Conservation (phyloP, 2,888 invertebrate species). For the Zygaena filipendulae region DNA sequence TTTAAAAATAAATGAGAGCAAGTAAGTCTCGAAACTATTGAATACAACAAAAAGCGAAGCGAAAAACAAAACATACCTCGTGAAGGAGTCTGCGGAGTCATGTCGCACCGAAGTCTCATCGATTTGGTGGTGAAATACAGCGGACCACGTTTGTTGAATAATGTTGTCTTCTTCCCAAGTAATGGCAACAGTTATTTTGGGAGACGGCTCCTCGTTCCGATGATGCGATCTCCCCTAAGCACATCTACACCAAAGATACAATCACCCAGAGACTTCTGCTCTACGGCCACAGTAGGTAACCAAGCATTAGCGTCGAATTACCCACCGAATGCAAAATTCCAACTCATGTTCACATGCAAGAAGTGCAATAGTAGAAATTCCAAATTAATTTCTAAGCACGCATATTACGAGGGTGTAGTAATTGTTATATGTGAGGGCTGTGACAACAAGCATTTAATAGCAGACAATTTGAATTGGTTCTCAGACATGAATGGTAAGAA, state of each 20-base stretch:
- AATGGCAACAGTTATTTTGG: constrained; percentile 55
- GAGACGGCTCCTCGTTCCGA: constrained; percentile 34
- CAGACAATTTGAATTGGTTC: constrained; percentile 97
- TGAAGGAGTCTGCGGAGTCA: too few relatives aligned
- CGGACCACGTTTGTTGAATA: constrained; percentile 49
- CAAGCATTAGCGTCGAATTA: constrained; percentile 27
- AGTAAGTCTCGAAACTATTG: too few relatives aligned
- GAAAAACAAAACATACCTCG: too few relatives aligned
- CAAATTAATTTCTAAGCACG: constrained; percentile 85
- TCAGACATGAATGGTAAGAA: constrained; percentile 77
- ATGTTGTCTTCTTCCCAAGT: constrained; percentile 53
- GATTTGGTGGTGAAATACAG: constrained; percentile 59
- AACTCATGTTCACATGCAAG: constrained; percentile 89
- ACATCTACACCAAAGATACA: constrained; percentile 38
- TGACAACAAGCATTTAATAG: constrained; percentile 91
- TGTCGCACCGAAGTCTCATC: constrained; percentile 51
- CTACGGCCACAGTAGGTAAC: constrained; percentile 28
- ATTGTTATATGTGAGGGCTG: constrained; percentile 92
- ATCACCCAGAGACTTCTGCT: constrained; percentile 41
- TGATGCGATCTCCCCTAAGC: constrained; percentile 24
- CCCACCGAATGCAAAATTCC: constrained; percentile 65
- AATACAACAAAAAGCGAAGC: too few relatives aligned
- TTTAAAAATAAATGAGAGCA: too few relatives aligned
- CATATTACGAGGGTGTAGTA: constrained; percentile 91
- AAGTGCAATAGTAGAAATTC: constrained; percentile 82